Conservation (phyloP, 2,113 vertebrate species). For the Dromaius novaehollandiae region DNA sequence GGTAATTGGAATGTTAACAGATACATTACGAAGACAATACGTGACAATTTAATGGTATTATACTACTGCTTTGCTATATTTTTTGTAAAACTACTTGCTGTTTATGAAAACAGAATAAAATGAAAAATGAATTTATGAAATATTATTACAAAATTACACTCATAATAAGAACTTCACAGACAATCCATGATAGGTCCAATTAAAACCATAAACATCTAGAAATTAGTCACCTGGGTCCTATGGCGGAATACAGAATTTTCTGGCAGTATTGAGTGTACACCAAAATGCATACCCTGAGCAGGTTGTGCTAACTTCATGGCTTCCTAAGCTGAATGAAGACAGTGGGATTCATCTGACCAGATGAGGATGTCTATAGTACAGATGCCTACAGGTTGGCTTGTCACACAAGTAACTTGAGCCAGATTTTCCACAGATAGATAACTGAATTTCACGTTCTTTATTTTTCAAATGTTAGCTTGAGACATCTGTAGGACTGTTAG, state of each 20-base stretch:
- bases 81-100: neutral
- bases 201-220: neutral
- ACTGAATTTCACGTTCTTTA: neutral
- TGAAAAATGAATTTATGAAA: neutral
- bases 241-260: neutral
- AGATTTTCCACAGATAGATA: neutral
- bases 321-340: neutral
- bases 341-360: neutral
- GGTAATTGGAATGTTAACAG: neutral
- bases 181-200: neutral
- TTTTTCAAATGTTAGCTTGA: neutral
- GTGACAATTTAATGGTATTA: neutral
- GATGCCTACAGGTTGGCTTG: neutral
- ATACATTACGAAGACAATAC: neutral
- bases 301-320: neutral
- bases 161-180: neutral
- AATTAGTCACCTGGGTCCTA: neutral
- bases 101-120: neutral
- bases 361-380: neutral
- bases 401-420: neutral
- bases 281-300: neutral
- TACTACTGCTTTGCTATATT: neutral
- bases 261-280: neutral
- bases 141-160: neutral
- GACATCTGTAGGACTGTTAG: neutral